Evolutionary conservation across 2,113 vertebrate genomes (phyloP).

Genomic region (Numida meleagris): DNA sequence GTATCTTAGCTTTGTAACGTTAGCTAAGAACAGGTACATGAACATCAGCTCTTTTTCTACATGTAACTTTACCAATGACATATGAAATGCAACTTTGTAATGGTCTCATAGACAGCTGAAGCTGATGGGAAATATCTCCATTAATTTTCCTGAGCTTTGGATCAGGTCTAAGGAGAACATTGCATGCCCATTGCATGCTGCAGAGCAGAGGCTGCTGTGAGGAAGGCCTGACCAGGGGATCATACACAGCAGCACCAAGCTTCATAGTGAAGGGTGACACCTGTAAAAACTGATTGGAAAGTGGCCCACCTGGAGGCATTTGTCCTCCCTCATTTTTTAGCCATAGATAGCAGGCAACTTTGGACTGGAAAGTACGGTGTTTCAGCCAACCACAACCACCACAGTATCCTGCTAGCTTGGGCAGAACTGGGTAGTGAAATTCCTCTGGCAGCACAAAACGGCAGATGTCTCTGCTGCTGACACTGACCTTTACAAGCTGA

Average conservation of each 20-base stretch:
- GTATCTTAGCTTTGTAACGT: accelerated
- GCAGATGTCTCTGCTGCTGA: accelerated
- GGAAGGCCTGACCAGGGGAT: background rate
- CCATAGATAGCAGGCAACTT: background rate
- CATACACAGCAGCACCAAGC: background rate
- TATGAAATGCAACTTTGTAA: background rate
- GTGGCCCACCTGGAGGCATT: background rate
- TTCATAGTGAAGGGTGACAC: background rate
- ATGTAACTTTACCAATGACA: background rate
- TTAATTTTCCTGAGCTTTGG: background rate
- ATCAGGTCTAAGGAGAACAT: background rate
- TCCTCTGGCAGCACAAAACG: background rate
- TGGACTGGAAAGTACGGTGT: background rate
- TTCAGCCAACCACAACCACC: background rate
- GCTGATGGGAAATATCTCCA: background rate
- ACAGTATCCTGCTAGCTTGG: background rate
- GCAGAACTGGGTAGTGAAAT: background rate
- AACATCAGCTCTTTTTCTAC: background rate
- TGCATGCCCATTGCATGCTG: background rate
- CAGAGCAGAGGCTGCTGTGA: background rate
- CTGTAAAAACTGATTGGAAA: background rate
- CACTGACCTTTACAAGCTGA: background rate
- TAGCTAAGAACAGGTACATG: background rate
- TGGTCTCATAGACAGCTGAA: background rate
- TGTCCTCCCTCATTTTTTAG: background rate